These are phyloP conservation scores for Vultur gryphus DNA, from an alignment of 2,797 vertebrate species.

Conservation along the genomic window DNA sequence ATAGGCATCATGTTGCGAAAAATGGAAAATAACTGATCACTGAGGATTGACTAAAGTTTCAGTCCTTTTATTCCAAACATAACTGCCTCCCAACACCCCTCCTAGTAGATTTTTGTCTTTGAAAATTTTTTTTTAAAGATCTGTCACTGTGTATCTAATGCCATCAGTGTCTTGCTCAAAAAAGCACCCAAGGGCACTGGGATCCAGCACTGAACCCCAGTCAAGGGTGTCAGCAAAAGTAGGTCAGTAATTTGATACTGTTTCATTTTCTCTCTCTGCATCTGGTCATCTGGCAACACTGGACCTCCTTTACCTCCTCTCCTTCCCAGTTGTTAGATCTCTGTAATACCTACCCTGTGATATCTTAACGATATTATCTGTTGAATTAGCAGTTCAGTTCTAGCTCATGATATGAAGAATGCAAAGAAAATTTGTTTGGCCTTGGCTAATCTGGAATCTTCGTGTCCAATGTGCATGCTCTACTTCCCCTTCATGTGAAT, in stretches of 20 bases:
- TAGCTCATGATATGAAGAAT: background rate
- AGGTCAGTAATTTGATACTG: background rate
- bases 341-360: background rate
- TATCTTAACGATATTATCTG: fast-evolving
- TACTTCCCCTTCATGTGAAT: background rate
- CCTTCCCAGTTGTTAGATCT: background rate
- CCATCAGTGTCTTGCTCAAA: fast-evolving
- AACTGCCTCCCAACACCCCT: background rate
- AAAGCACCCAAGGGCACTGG: too few relatives aligned
- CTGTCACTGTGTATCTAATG: fast-evolving
- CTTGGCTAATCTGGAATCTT: background rate
- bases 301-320: background rate
- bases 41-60: background rate
- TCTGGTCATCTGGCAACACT: background rate
- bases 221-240: background rate
- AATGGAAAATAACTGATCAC: background rate
- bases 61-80: background rate
- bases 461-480: background rate
- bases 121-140: background rate
- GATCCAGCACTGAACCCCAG: background rate
- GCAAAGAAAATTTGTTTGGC: background rate
- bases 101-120: background rate
- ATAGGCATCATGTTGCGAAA: background rate
- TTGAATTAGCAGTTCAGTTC: background rate
- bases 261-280: background rate